These are phyloP conservation scores for Agrilus biguttatus DNA, from an alignment of 2,888 invertebrate species.

Conservation along the genomic window DNA sequence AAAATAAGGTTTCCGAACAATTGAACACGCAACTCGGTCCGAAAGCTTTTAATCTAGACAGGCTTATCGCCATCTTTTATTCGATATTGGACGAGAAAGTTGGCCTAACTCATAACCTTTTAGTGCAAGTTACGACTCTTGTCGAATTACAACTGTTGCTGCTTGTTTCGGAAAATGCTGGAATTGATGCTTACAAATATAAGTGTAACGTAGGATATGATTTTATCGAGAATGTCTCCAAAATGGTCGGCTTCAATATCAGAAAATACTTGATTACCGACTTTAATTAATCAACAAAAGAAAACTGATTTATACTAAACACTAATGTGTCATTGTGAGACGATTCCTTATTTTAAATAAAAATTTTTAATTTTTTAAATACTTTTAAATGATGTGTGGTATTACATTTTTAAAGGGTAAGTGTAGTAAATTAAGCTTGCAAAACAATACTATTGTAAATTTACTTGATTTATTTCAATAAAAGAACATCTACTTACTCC, in stretches of 20 bases:
- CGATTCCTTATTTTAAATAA: no score
- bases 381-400: no score
- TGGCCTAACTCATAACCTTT: slow-evolving; percentile 71
- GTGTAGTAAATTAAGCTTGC: no score
- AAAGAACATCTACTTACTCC: no score
- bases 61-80: slow-evolving; percentile 78
- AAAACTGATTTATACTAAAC: slow-evolving; percentile 1
- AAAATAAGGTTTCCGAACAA: slow-evolving; percentile 41
- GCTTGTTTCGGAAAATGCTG: slow-evolving; percentile 52
- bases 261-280: slow-evolving; percentile 58
- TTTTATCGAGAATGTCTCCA: slow-evolving; percentile 63
- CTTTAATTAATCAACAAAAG: slow-evolving; percentile 34
- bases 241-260: slow-evolving; percentile 61
- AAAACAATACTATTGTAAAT: no score
- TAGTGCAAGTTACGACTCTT: slow-evolving; percentile 75
- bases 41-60: slow-evolving; percentile 65
- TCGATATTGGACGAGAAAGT: slow-evolving; percentile 75
- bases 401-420: no score
- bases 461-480: not conserved
- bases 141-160: slow-evolving; percentile 69
- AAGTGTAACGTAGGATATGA: slow-evolving; percentile 77
- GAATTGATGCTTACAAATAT: slow-evolving; percentile 67
- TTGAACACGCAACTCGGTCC: slow-evolving; percentile 65
- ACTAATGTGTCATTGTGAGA: not conserved
- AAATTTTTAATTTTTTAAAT: no score